A percentile compares a stretch with the other conserved stretches of the same genome.
Conservation (phyloP, 2,113 vertebrate species). For the Panurus biarmicus region DNA sequence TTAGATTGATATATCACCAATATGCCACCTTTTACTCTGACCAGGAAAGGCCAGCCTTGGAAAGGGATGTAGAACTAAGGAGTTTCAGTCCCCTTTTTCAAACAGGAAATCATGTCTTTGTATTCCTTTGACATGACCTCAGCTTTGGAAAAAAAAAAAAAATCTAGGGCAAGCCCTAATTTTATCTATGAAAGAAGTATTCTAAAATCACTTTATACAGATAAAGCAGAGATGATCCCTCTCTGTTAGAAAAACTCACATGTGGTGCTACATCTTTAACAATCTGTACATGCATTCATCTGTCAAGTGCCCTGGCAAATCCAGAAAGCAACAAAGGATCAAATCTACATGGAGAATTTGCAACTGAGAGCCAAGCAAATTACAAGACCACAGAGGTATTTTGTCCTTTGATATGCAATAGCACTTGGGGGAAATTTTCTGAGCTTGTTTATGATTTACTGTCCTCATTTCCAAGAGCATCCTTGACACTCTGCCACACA, state of each 20-base stretch:
- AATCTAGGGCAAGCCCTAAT: constrained; percentile 32
- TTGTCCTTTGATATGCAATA: background rate
- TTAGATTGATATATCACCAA: background rate
- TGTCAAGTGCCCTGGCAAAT: background rate
- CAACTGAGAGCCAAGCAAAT: constrained; percentile 3
- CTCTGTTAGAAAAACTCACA: background rate
- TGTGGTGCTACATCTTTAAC: background rate
- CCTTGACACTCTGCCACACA: background rate
- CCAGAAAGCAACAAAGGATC: background rate
- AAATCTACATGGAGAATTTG: background rate
- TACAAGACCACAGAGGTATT: background rate
- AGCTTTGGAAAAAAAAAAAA: background rate
- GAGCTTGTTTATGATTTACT: background rate
- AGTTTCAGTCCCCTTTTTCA: background rate
- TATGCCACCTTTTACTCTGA: background rate
- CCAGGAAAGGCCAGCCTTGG: background rate
- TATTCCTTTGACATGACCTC: background rate
- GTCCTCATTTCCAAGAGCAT: background rate
- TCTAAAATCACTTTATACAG: constrained; percentile 11
- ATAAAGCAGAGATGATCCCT: constrained; percentile 8
- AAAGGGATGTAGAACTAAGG: background rate
- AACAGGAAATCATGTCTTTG: background rate
- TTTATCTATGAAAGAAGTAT: background rate
- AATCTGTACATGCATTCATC: background rate
- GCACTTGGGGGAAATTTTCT: background rate